Evolutionary conservation across 2,113 vertebrate genomes (phyloP).

Genomic region (Ailurus styani): DNA sequence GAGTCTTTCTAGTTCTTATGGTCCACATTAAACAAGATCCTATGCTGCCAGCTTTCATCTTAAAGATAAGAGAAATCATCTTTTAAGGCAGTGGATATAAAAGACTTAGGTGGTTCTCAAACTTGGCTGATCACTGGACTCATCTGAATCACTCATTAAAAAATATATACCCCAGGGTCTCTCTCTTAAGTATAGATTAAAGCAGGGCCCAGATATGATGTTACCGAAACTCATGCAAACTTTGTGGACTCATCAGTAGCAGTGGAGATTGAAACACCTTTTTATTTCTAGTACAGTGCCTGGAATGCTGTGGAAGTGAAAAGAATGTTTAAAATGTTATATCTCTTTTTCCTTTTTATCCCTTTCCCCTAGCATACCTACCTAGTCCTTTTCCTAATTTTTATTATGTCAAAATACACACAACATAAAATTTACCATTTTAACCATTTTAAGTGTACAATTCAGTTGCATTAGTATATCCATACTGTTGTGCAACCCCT

Average conservation of each 20-base stretch:
- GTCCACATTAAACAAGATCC: conserved; percentile 14
- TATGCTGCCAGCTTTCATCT: background rate
- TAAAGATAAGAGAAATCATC: conserved; percentile 17
- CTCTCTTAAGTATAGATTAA: conserved; percentile 1
- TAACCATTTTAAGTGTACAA: background rate
- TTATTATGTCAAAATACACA: background rate
- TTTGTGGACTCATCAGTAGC: background rate
- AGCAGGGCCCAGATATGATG: background rate
- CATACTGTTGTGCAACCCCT: background rate
- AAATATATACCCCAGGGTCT: background rate
- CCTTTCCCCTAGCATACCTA: background rate
- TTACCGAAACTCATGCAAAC: background rate
- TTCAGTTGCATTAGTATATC: background rate
- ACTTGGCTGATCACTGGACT: background rate
- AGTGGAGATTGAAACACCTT: background rate
- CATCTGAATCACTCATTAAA: background rate
- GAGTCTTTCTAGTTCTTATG: background rate
- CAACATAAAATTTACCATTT: background rate
- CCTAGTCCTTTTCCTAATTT: background rate
- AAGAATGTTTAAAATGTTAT: background rate
- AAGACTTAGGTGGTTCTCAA: background rate
- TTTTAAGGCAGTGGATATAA: background rate
- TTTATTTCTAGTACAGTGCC: background rate
- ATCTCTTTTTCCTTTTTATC: background rate
- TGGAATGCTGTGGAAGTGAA: background rate